A percentile compares a stretch with the other conserved stretches of the same genome.
Conservation (phyloP, 2,888 invertebrate genomes). For the Apeira syringaria region DNA sequence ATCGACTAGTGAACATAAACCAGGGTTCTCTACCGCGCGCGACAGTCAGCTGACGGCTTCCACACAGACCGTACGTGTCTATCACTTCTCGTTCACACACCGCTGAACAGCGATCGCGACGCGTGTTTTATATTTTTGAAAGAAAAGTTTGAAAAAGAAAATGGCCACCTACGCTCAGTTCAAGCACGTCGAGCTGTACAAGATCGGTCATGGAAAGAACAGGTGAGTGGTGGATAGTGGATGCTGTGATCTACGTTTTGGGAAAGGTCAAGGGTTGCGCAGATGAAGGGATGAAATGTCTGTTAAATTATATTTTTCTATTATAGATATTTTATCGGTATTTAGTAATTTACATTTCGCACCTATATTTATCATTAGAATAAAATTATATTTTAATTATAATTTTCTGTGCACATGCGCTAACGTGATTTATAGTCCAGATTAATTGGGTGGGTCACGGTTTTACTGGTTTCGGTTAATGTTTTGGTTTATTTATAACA, state of each 20-base stretch:
- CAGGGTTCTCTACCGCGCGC: constrained; percentile 70
- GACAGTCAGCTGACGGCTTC: constrained; percentile 79
- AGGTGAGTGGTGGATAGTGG: constrained; percentile 82
- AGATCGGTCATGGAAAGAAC: constrained; percentile 96
- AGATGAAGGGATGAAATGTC: constrained; percentile 48
- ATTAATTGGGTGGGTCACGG: too few relatives aligned
- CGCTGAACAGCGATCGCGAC: constrained; percentile 51
- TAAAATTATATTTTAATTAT: too few relatives aligned
- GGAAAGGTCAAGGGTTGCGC: constrained; percentile 38
- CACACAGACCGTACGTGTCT: constrained; percentile 54
- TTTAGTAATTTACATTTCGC: too few relatives aligned
- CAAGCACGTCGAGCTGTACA: constrained; percentile 97
- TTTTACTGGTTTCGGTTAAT: too few relatives aligned
- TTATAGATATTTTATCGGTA: too few relatives aligned
- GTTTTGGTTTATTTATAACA: background rate
- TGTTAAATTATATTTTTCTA: background rate
- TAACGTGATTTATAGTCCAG: background rate
- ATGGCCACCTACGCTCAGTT: constrained; percentile 97
- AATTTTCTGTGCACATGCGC: constrained; percentile 4
- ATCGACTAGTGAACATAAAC: constrained; percentile 81
- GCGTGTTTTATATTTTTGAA: constrained; percentile 40
- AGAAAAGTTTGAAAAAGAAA: constrained; percentile 45
- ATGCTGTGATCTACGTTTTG: constrained; percentile 33
- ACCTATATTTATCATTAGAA: too few relatives aligned
- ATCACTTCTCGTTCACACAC: constrained; percentile 16